Evolutionary conservation across 2,888 invertebrate genomes (phyloP), one percentile per base, ranked within the genome.

Genomic region (Carabus problematicus): DNA sequence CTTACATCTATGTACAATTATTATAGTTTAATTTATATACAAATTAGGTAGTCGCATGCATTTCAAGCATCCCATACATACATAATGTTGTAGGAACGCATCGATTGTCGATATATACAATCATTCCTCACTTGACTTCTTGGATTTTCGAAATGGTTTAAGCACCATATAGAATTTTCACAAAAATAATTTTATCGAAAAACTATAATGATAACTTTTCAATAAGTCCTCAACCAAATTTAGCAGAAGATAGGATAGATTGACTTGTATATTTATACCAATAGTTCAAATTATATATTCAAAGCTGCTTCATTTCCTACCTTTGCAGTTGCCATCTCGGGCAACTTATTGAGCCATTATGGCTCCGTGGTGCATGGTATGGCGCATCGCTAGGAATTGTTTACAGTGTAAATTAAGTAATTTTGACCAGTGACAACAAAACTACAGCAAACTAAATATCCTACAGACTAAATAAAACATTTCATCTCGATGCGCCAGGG

Each of bases 1-100:
- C 67, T 67, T 64, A 64, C 12, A 45, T 56, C 55, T 64, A 64
- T 67, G 59, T 67, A 67, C 67, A 67, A 59, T 55, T 64, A 64
- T 12, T 12, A 45, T 54, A 52, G 39, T 61, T 61, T 64, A 60
- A 59, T 60, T 60, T 67, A 67, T 67, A 60, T 67, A 67, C 67
- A 67, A 60, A 60, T 60, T 47, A 59, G 47, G 47, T 60, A 67
- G 47, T 67, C 60, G 60, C 67, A 67, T 67, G 67, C 67, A 59
- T 49, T 59, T 59, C 41, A 49, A 47, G 52, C 41, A 12, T 63
- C 63, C 52, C 52, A 52, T 18, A 52, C 16, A 16, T 52, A 52
- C 19, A 52, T 14, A 52, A 52, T 52, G 52, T 29, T 29, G 29
- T 29, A 29, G 29, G 29, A 29, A 29, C 52, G 52, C 52, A 14